Evolutionary conservation across 2,888 invertebrate species (phyloP).

Genomic region (Myopa testacea): DNA sequence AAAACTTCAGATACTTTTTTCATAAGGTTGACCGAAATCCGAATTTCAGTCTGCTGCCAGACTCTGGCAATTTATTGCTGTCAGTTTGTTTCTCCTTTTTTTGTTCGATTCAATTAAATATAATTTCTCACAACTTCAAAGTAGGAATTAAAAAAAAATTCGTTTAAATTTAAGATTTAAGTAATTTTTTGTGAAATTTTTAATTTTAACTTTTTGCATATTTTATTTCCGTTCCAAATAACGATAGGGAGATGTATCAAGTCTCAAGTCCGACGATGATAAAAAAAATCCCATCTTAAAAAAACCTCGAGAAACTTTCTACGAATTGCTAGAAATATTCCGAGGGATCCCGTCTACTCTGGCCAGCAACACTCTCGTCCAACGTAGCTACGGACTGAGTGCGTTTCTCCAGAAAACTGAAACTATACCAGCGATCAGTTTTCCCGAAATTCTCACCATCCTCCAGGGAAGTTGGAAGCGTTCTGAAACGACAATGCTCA

Average conservation of each 20-base stretch:
- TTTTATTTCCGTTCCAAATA: too few relatives aligned
- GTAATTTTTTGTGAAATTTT: too few relatives aligned
- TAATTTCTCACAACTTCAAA: background rate
- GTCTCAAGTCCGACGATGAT: too few relatives aligned
- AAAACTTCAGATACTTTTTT: background rate
- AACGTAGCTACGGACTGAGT: slow-evolving; percentile 54
- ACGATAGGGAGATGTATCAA: too few relatives aligned
- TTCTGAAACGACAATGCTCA: slow-evolving; percentile 51
- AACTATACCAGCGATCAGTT: slow-evolving; percentile 70
- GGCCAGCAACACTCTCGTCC: slow-evolving; percentile 25
- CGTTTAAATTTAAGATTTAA: too few relatives aligned
- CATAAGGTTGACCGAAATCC: background rate
- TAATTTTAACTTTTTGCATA: too few relatives aligned
- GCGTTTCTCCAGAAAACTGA: slow-evolving; percentile 62
- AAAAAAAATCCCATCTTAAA: too few relatives aligned
- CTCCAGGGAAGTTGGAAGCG: slow-evolving; percentile 72
- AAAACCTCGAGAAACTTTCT: too few relatives aligned
- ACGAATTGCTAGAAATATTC: background rate
- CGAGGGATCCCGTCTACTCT: background rate
- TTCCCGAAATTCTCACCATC: slow-evolving; percentile 74
- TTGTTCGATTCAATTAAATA: background rate
- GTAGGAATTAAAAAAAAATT: too few relatives aligned
- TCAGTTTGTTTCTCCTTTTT: background rate
- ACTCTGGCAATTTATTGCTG: background rate
- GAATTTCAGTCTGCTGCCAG: background rate